Conservation (phyloP, 1,140 invertebrate species). For the Atta cephalotes region DNA sequence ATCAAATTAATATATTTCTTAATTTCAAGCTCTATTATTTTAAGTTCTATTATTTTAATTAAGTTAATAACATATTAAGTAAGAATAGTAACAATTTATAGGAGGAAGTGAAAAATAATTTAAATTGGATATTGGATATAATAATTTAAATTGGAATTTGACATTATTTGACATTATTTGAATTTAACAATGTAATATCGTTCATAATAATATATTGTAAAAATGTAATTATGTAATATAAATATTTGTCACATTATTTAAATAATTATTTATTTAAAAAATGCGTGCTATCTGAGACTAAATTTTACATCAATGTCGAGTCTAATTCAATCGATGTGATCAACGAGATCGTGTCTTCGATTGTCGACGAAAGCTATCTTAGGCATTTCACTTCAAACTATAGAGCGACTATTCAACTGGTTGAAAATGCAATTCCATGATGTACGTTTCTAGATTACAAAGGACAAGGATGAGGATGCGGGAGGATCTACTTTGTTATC, state of each 20-base stretch:
- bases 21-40: too few species aligned
- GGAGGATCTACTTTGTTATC: slow-evolving; percentile 81
- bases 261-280: background rate
- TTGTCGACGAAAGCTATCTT: slow-evolving; percentile 16
- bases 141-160: too few species aligned
- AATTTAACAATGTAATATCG: too few species aligned
- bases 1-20: too few species aligned
- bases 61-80: too few species aligned
- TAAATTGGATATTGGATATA: too few species aligned
- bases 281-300: background rate
- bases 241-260: background rate
- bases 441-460: slow-evolving; percentile 75
- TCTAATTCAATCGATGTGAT: background rate
- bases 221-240: background rate
- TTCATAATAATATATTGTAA: background rate
- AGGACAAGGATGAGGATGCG: slow-evolving; percentile 34
- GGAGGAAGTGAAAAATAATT: too few species aligned
- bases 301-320: background rate
- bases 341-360: background rate
- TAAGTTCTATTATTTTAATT: too few species aligned
- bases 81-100: too few species aligned
- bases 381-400: background rate
- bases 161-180: too few species aligned
- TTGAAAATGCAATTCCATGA: slow-evolving; percentile 69
- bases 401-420: background rate